Conservation (phyloP, 1,140 invertebrate species). For the Calycopis cecrops region DNA sequence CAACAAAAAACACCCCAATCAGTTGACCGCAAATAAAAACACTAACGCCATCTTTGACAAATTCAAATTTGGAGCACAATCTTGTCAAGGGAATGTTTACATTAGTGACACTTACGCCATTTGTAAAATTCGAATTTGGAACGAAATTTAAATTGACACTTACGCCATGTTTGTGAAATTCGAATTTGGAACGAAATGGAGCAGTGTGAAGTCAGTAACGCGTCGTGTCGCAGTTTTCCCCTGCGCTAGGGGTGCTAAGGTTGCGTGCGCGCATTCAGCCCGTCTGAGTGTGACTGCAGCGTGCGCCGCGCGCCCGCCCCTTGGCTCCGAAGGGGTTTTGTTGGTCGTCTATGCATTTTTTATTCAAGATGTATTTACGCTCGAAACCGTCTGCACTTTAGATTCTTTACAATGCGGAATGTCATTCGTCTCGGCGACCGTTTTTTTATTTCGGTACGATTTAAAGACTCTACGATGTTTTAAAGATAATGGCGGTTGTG, state of each 20-base stretch:
- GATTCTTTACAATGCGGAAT: conserved; percentile 56
- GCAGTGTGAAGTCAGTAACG: too few species aligned
- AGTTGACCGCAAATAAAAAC: not conserved
- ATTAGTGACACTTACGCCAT: conserved; percentile 13
- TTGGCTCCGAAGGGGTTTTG: conserved; percentile 69
- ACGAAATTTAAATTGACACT: too few species aligned
- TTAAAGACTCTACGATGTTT: conserved; percentile 10
- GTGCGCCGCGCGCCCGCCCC: conserved; percentile 63
- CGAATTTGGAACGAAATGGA: too few species aligned
- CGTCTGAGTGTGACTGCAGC: conserved; percentile 57
- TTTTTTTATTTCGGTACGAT: conserved; percentile 8
- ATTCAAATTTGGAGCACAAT: not conserved
- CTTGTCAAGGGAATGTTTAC: too few species aligned
- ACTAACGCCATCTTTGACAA: not conserved
- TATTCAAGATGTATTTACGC: conserved; percentile 61
- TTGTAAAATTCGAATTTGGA: too few species aligned
- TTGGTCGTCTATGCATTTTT: conserved; percentile 70
- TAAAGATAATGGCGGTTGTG: not conserved
- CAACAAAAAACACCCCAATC: conserved; percentile 32
- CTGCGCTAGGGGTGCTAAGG: conserved; percentile 36
- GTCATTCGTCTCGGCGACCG: conserved; percentile 6
- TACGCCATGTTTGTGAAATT: conserved; percentile 13
- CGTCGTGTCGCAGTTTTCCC: not conserved
- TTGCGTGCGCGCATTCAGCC: conserved; percentile 64
- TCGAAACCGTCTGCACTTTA: conserved; percentile 58